phyloP scores from a whole-genome alignment of 1,140 invertebrate genomes.

The Drosophila bocki region DNA sequence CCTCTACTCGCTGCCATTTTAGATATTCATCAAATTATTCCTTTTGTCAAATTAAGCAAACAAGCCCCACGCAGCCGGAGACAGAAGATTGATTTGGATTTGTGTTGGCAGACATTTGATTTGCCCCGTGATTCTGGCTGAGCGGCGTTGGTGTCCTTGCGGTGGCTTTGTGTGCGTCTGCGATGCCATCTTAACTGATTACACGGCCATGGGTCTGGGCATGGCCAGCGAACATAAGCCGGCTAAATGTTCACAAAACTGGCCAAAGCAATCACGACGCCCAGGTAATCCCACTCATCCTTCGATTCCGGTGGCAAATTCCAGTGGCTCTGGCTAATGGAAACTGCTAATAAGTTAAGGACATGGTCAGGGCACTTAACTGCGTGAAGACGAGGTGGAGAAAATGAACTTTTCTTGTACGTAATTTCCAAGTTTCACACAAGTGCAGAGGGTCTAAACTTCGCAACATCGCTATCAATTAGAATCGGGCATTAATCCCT shows the following conservation, averaged over 20 bases:
- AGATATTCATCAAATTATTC: constrained; percentile 82
- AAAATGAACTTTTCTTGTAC: constrained; percentile 23
- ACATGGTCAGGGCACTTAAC: constrained; percentile 28
- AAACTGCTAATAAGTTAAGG: constrained; percentile 32
- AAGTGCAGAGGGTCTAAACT: not conserved
- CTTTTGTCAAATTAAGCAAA: constrained; percentile 84
- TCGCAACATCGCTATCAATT: not conserved
- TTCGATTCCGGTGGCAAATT: constrained; percentile 3
- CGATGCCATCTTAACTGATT: constrained; percentile 57
- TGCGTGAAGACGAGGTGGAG: not conserved
- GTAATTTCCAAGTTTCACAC: constrained; percentile 12
- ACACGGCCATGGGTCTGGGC: constrained; percentile 10
- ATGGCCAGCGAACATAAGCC: constrained; percentile 41
- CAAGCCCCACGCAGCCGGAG: constrained; percentile 54
- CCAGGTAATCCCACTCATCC: constrained; percentile 23
- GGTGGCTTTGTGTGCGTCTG: constrained; percentile 2
- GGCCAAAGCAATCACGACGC: constrained; percentile 28
- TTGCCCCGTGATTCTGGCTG: constrained; percentile 44
- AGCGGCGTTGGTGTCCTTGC: constrained; percentile 12
- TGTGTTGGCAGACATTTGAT: constrained; percentile 58
- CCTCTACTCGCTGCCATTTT: constrained; percentile 64
- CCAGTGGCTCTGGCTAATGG: constrained; percentile 35
- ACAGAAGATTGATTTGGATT: constrained; percentile 74
- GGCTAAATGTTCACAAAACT: constrained; percentile 54
- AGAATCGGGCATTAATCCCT: constrained; percentile 7